Base-by-base conservation (phyloP, 2,797 vertebrate genomes). In the Phyllotis vaccarum region DNA sequence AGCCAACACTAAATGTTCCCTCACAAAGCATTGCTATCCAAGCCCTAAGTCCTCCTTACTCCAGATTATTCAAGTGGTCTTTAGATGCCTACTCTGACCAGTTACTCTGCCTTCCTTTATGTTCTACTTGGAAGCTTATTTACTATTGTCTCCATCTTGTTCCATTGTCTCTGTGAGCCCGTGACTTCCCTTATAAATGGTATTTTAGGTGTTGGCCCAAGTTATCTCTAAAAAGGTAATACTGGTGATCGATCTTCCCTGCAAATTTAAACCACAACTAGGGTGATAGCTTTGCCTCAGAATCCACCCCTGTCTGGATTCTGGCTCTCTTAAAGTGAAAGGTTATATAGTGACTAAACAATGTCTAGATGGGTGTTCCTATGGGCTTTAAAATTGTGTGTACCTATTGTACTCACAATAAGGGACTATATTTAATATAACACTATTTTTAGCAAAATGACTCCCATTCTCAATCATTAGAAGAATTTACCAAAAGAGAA, bases 231-330 rank as follows among this genome's bases (percentile, higher is more conserved):
- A 7, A 34, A 79, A 91, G 83, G 29, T n/a, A 21, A n/a, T 72
- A 60, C 9, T 60, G 19, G 74, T 82, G n/a, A 46, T 58, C 5
- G 9, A 49, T 49, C 3, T 31, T 19, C 7, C 37, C 46, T 81
- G 40, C 60, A 95, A 89, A 95, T 54, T 74, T 76, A 89, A 94
- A 78, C 31, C 43, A 64, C 40, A 94, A 22, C 14, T 22, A 21
- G 17, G 70, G 4, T 21, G 88, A 54, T 16, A 74, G 27, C 40
- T 70, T 19, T 12, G 27, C 17, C 1, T 16, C 19, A 88, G 29
- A 52, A 10, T 54, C 31, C 31, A 11, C 3, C 11, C 34, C 54
- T 66, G 31, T 58, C 31, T 76, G 64, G 6, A 49, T 54, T 81
- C 75, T 70, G 8, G 9, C 2, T 22, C 27, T 72, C 52, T 82